Evolutionary conservation across 1,140 invertebrate species (phyloP).

Genomic region (Telenomus remus): DNA sequence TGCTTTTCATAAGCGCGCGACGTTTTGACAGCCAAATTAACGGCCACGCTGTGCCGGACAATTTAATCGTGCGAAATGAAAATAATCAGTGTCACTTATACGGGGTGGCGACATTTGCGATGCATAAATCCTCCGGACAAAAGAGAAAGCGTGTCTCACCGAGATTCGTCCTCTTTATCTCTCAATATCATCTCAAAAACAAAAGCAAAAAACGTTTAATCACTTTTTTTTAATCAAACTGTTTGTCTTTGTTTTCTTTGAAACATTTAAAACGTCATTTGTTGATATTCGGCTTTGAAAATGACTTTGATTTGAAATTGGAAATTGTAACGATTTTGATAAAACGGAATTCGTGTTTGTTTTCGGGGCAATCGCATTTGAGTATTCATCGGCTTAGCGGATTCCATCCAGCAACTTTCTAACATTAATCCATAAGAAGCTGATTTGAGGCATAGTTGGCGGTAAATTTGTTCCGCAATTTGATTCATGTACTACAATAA

Average conservation of each 20-base stretch:
- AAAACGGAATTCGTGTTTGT: not conserved
- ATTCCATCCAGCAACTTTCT: constrained; percentile 32
- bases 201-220: too few relatives aligned
- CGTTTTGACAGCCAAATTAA: constrained; percentile 29
- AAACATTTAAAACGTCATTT: too few relatives aligned
- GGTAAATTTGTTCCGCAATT: too few relatives aligned
- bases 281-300: too few relatives aligned
- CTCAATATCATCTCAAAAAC: too few relatives aligned
- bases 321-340: too few relatives aligned
- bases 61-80: constrained; percentile 43
- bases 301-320: too few relatives aligned
- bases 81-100: constrained; percentile 44
- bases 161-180: too few relatives aligned
- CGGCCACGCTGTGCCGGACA: constrained; percentile 24
- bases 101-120: constrained; percentile 21
- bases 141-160: constrained; percentile 11
- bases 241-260: too few relatives aligned
- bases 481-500: too few relatives aligned
- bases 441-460: constrained; percentile 7
- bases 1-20: constrained; percentile 27
- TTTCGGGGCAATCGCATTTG: constrained; percentile 6
- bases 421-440: constrained; percentile 38
- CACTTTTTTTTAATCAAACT: too few relatives aligned
- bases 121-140: constrained; percentile 15
- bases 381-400: not conserved